Evolutionary conservation across 2,888 invertebrate species (phyloP).

Genomic region (Syrista parreyssii): DNA sequence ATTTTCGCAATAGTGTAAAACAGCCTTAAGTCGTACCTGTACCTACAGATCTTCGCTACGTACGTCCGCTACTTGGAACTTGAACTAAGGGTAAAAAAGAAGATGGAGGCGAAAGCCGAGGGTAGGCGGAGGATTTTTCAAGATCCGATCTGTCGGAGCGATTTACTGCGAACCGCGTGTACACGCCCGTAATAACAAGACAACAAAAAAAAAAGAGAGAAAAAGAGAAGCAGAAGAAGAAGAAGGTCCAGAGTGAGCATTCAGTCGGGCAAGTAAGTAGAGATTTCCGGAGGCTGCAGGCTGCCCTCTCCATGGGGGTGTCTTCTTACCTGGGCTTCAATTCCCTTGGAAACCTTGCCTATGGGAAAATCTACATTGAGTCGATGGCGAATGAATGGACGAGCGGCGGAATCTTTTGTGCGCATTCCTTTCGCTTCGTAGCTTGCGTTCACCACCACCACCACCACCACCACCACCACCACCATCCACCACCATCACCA

Average conservation of each 20-base stretch:
- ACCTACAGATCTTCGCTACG: background rate
- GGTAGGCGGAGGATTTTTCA: conserved; percentile 15
- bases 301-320: conserved; percentile 56
- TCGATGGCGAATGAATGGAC: conserved; percentile 55
- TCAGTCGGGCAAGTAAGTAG: conserved; percentile 62
- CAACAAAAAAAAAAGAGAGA: background rate
- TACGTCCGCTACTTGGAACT: background rate
- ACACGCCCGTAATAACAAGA: conserved; percentile 40
- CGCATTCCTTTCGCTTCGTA: conserved; percentile 51
- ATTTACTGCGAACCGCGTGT: conserved; percentile 49
- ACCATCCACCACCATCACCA: background rate
- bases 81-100: background rate
- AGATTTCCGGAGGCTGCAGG: conserved; percentile 60
- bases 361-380: conserved; percentile 59
- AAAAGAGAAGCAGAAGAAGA: background rate
- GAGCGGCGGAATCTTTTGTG: conserved; percentile 60
- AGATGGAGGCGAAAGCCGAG: background rate
- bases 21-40: background rate
- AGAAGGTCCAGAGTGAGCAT: conserved; percentile 45
- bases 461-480: background rate
- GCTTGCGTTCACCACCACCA: conserved; percentile 13
- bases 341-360: conserved; percentile 32
- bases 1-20: background rate
- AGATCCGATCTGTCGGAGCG: conserved; percentile 54
- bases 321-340: conserved; percentile 52